Conservation (phyloP, 2,888 invertebrate genomes). For the Therioaphis trifolii region DNA sequence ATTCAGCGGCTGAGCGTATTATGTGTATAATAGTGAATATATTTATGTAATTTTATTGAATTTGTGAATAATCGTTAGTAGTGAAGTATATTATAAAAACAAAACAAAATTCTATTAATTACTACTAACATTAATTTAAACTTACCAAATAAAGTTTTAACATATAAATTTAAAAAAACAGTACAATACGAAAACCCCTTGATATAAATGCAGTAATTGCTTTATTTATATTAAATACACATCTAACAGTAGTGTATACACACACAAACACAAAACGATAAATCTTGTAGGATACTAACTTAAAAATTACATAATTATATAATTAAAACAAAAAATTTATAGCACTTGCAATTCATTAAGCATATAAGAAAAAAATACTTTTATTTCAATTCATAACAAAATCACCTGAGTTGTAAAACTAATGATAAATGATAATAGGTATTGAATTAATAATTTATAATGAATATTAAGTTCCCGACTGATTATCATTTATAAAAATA, state of each 20-base stretch:
- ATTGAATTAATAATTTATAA: too few relatives aligned
- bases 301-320: too few relatives aligned
- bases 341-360: too few relatives aligned
- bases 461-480: too few relatives aligned
- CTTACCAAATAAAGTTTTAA: conserved; percentile 38
- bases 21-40: too few relatives aligned
- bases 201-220: conserved; percentile 36
- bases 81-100: background rate
- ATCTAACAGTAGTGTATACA: background rate
- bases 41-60: too few relatives aligned
- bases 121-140: background rate
- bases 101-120: background rate
- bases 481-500: background rate
- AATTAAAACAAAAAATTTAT: too few relatives aligned
- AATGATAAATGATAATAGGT: too few relatives aligned
- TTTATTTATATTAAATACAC: conserved; percentile 26
- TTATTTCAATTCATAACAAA: too few relatives aligned
- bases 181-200: conserved; percentile 32
- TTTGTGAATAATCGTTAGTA: background rate
- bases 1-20: too few relatives aligned
- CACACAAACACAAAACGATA: background rate
- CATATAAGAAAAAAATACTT: too few relatives aligned
- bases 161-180: background rate
- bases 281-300: too few relatives aligned
- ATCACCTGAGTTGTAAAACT: background rate